Base-by-base conservation (phyloP, 2,113 vertebrate species). In the Cyprinodon variegatus region DNA sequence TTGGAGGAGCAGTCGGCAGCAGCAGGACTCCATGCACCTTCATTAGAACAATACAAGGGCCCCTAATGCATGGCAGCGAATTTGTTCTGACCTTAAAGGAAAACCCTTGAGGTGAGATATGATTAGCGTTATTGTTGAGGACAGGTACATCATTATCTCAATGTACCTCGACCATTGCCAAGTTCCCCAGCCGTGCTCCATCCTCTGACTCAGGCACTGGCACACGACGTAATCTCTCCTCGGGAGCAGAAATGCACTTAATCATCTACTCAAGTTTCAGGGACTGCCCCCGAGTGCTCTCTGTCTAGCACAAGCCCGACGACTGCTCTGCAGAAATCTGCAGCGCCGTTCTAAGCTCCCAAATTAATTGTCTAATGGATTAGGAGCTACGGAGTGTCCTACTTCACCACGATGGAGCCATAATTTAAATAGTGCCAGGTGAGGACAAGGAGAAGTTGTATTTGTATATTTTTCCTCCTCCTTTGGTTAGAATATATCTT, bases 61-160 rank as follows among this genome's bases (percentile, higher is more conserved):
- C 73, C 89, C 91, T 91, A 93, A 93, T 93, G 91, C 88, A 90
- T 89, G 86, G 86, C 71, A 84, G 91, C 65, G 83, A 92, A 94
- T 94, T 86, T 90, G 88, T 92, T 92, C 82, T 94, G 93, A 93
- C 94, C 93, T 92, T 92, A 91, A 93, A 93, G 92, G 81, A 64
- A 82, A 89, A 79, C 89, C 91, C 93, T 83, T 79, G 87, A 94
- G 93, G 93, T 93, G 91, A 94, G 91, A 89, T 84, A 90, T 93
- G 93, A 94, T 95, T 94, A 94, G 92, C 84, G 88, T 93, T 92
- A 93, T 93, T 93, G 92, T 91, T 91, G 88, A 92, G 93, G 94
- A 94, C 93, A 94, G 93, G 92, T 94, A 94, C 92, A 93, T 94
- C 93, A 93, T 94, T 95, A 94, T 93, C 93, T 92, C 90, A 87